Evolutionary conservation across 1,140 invertebrate genomes (phyloP), one percentile per base, ranked within the genome.

Genomic region (Zaprionus kolodkinae): DNA sequence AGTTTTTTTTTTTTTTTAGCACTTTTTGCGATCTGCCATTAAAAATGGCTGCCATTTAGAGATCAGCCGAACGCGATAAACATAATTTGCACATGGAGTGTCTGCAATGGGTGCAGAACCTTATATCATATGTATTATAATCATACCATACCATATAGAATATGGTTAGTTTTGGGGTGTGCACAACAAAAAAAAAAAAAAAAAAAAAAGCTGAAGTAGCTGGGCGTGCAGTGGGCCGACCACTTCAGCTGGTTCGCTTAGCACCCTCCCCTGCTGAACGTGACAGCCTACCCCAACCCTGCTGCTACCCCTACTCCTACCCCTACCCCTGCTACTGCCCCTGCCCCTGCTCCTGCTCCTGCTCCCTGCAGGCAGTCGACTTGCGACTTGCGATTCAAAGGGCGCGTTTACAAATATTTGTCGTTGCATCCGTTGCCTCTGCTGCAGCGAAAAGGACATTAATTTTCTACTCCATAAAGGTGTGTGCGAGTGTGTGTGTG

Each of bases 381-480:
- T 30, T 35, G 15, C 43, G 73, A 50, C 67, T 71, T 72, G 59
- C 21, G 48, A 30, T 40, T 60, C 55, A 74, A 78, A 69, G 75
- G 78, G 81, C 76, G 76, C 79, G 68, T 74, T 76, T 76, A 84
- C 79, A 84, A 84, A 84, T 81, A 84, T 84, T 84, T 84, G 79
- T 15, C 72, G 55, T 78, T 77, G 69, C 70, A 77, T 77, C 75
- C 59, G 63, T 64, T 43, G 70, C 15, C 6, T 30, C 27, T 55
- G 27, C 33, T 68, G 66, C 65, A 77, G 64, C 75, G 40, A 77
- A 66, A 78, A 78, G 66, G 76, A 78, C 71, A 78, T 75, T 78
- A 78, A 74, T 72, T 60, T 68, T 45, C 38, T 73, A 6, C 38
- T 40, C 12, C 45, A 17, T 64, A 27, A 9, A 40, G 17, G 6